Percentiles rank a stretch among this genome's conserved stretches.
Evolutionary conservation across 1,140 invertebrate genomes (phyloP).

Genomic region (Gryon sp.): DNA sequence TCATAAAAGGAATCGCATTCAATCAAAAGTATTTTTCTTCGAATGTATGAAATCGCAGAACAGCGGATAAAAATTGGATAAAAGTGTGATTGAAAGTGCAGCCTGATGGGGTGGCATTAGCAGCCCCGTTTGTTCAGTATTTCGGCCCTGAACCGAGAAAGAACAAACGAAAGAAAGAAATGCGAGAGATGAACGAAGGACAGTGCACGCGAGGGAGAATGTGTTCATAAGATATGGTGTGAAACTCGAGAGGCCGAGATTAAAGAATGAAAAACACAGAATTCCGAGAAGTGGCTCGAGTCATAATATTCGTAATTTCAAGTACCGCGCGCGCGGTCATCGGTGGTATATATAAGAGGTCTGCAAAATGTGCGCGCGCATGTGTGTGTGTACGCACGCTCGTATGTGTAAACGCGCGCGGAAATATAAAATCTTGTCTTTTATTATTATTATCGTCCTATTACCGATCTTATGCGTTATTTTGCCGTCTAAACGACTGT

Average conservation of each 20-base stretch:
- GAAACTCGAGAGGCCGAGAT: conserved; percentile 78
- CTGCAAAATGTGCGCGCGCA: background rate
- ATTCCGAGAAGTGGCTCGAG: conserved; percentile 77
- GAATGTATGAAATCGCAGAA: no score
- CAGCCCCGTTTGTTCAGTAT: conserved; percentile 38
- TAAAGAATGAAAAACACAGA: conserved; percentile 79
- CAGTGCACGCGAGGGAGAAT: conserved; percentile 67
- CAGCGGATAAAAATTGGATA: no score
- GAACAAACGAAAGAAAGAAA: conserved; percentile 20
- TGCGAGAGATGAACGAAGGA: conserved; percentile 57
- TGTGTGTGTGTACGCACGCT: conserved; percentile 1
- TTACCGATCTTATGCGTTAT: conserved; percentile 62
- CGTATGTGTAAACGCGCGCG: conserved; percentile 57
- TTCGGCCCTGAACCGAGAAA: conserved; percentile 40
- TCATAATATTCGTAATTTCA: conserved; percentile 69
- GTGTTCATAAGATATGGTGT: conserved; percentile 78
- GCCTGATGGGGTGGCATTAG: conserved; percentile 23
- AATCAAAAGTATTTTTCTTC: no score
- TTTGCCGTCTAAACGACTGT: conserved; percentile 50
- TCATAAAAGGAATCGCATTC: conserved; percentile 20
- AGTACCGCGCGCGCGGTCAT: conserved; percentile 46
- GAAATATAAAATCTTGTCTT: conserved; percentile 63
- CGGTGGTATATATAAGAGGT: conserved; percentile 26
- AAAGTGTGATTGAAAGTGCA: no score
- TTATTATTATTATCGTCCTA: conserved; percentile 63